Conservation (phyloP, 2,888 invertebrate species). For the Habrosyne pyritoides region DNA sequence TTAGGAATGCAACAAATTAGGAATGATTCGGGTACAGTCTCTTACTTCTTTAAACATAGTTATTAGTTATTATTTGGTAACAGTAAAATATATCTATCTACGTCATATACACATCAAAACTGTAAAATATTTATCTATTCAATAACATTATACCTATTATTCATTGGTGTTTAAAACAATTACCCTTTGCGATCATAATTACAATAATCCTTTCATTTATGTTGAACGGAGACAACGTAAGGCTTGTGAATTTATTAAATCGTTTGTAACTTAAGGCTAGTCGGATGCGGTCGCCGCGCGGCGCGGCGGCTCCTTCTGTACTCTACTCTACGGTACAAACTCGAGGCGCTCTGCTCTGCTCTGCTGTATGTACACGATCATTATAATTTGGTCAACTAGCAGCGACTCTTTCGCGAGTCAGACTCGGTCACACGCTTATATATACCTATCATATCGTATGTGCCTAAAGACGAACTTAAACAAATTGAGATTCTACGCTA, state of each 20-base stretch:
- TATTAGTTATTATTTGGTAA: constrained; percentile 57
- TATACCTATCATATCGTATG: constrained; percentile 10
- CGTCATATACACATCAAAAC: constrained; percentile 2
- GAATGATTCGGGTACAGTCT: constrained; percentile 58
- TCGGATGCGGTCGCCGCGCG: too few relatives aligned
- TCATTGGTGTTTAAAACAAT: constrained; percentile 9
- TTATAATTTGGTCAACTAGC: constrained; percentile 59
- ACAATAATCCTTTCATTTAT: background rate
- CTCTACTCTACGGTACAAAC: background rate
- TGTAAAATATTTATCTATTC: constrained; percentile 1
- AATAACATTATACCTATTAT: background rate
- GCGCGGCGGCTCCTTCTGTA: too few relatives aligned
- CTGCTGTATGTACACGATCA: background rate
- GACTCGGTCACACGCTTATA: constrained; percentile 31
- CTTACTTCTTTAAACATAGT: constrained; percentile 42
- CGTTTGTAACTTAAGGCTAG: background rate
- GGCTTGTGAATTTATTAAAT: background rate
- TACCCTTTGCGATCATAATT: constrained; percentile 7
- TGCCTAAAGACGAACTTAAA: constrained; percentile 35
- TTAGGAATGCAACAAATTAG: constrained; percentile 47
- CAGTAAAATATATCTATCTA: constrained; percentile 20
- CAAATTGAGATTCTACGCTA: constrained; percentile 66
- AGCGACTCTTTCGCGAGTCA: constrained; percentile 42
- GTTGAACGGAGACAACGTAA: background rate
- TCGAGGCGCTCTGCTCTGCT: constrained; percentile 11